Conservation (phyloP, 2,888 invertebrate species). For the Pseudoips prasinana region DNA sequence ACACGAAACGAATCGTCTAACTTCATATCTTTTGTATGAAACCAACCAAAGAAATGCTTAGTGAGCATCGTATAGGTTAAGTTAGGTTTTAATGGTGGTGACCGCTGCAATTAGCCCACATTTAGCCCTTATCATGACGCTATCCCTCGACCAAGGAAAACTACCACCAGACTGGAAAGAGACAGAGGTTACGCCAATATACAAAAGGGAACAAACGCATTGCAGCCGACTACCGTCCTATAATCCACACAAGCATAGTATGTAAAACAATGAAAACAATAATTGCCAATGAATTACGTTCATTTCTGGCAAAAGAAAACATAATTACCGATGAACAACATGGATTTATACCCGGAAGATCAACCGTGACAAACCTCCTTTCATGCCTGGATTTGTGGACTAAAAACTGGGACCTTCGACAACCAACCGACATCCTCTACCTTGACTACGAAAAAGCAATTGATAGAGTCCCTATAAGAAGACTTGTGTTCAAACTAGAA, state of each 20-base stretch:
- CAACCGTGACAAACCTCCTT: background rate
- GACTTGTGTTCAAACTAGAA: background rate
- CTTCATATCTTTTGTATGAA: too few species aligned
- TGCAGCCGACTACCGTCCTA: background rate
- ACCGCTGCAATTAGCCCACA: too few species aligned
- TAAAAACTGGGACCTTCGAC: background rate
- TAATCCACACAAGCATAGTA: too few species aligned
- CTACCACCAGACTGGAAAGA: too few species aligned
- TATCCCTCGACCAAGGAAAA: too few species aligned
- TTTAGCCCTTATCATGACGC: too few species aligned
- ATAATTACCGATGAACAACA: too few species aligned
- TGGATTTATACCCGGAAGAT: background rate
- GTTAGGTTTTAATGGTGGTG: too few species aligned
- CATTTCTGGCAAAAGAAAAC: background rate
- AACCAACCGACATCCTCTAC: background rate
- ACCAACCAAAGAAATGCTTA: too few species aligned
- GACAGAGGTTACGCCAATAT: background rate
- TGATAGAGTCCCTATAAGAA: background rate
- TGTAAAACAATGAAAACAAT: background rate
- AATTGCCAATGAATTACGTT: background rate
- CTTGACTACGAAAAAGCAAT: constrained; percentile 1
- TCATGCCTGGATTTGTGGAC: constrained; percentile 1
- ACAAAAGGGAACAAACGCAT: background rate
- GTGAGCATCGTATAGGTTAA: too few species aligned
- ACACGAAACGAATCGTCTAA: too few species aligned